Evolutionary conservation across 2,888 invertebrate species (phyloP).

Genomic region (Bombyx huttoni): DNA sequence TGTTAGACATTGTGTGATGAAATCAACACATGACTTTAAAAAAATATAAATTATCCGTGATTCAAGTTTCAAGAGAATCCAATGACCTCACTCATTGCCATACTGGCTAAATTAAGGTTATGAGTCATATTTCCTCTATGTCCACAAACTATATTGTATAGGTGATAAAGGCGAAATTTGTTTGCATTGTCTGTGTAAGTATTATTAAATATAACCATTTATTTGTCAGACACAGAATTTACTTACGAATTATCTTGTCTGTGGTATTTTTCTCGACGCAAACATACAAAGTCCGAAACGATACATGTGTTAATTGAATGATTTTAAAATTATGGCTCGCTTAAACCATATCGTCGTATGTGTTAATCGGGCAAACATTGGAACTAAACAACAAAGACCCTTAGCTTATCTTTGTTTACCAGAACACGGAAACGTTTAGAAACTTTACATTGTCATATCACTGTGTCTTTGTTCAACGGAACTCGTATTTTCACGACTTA

Average conservation of each 20-base stretch:
- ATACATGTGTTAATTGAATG: no score
- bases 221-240: background rate
- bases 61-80: background rate
- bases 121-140: slow-evolving; percentile 9
- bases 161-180: background rate
- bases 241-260: background rate
- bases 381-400: no score
- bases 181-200: background rate
- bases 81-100: slow-evolving; percentile 9
- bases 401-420: no score
- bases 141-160: background rate
- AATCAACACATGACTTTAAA: slow-evolving; percentile 5
- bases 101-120: slow-evolving; percentile 8
- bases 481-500: no score
- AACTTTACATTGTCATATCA: no score
- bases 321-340: no score
- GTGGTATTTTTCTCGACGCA: background rate
- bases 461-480: no score
- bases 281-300: no score
- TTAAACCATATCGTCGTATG: no score
- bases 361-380: no score
- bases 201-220: no score
- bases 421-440: no score
- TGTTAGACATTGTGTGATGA: slow-evolving; percentile 6
- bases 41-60: background rate